Percentiles rank a stretch among this genome's conserved stretches.
Conservation (phyloP, 1,140 invertebrate species). For the Brachystomella parvula region DNA sequence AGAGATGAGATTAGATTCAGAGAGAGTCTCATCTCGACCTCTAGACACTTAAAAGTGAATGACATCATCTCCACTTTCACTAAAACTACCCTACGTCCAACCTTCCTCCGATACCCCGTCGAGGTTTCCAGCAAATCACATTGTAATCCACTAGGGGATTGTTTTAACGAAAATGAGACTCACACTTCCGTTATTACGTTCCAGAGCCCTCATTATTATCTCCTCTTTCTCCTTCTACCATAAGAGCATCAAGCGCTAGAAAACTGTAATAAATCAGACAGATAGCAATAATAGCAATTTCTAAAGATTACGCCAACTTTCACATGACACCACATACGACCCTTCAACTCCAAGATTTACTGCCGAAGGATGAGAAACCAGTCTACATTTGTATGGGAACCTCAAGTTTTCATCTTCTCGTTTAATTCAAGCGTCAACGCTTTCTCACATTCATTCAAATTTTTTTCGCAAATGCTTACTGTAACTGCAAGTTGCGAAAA, state of each 20-base stretch:
- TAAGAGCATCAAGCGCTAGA: too few species aligned
- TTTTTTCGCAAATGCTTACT: slow-evolving; percentile 9
- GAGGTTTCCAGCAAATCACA: neutral
- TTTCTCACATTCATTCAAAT: neutral
- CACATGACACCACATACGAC: too few species aligned
- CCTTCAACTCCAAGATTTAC: slow-evolving; percentile 2
- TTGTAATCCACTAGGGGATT: slow-evolving; percentile 2
- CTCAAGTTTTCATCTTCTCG: neutral
- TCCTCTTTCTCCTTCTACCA: too few species aligned
- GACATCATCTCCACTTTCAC: neutral
- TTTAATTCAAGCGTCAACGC: neutral
- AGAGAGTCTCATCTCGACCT: neutral
- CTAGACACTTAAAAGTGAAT: too few species aligned
- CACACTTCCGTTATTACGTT: too few species aligned
- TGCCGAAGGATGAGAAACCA: neutral
- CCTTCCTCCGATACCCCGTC: neutral
- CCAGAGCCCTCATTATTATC: too few species aligned
- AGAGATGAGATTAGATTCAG: neutral
- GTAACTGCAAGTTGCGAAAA: slow-evolving; percentile 44
- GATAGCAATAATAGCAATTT: too few species aligned
- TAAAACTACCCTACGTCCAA: neutral
- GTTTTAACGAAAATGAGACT: too few species aligned
- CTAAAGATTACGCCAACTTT: too few species aligned
- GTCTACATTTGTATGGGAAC: neutral
- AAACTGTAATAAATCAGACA: too few species aligned